Percentiles rank a stretch among this genome's conserved stretches.
Evolutionary conservation across 2,797 vertebrate genomes (phyloP).

Genomic region (Sebastes minor): DNA sequence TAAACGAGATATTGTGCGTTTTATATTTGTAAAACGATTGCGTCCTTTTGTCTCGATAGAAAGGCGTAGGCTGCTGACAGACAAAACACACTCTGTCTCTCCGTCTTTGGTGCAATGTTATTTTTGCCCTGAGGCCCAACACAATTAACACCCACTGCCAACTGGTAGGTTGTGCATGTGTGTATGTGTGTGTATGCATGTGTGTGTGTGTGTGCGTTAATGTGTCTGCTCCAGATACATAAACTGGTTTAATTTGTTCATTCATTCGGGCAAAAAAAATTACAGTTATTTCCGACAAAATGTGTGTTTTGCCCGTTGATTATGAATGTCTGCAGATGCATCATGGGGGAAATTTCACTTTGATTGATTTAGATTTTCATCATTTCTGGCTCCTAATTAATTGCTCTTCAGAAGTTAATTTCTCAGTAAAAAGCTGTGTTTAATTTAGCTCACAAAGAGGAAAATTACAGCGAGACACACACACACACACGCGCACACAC

Average conservation of each 20-base stretch:
- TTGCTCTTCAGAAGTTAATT: slow-evolving; percentile 47
- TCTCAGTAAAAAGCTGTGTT: slow-evolving; percentile 41
- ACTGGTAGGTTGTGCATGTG: slow-evolving; percentile 37
- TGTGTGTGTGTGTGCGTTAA: slow-evolving; percentile 9
- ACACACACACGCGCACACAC: background rate
- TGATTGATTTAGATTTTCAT: slow-evolving; percentile 42
- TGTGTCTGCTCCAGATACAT: slow-evolving; percentile 52
- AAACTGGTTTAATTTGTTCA: slow-evolving; percentile 52
- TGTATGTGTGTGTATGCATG: background rate
- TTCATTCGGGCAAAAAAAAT: slow-evolving; percentile 38
- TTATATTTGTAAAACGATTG: slow-evolving; percentile 2
- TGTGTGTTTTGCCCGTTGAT: slow-evolving; percentile 35
- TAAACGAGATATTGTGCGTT: background rate
- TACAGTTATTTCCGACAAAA: slow-evolving; percentile 33
- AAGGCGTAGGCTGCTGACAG: slow-evolving; percentile 33
- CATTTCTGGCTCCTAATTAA: slow-evolving; percentile 51
- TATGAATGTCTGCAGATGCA: slow-evolving; percentile 30
- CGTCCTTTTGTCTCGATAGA: slow-evolving; percentile 35
- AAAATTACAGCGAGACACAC: background rate
- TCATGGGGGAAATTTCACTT: slow-evolving; percentile 26
- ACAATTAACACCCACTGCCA: slow-evolving; percentile 79
- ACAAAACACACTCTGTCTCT: slow-evolving; percentile 43
- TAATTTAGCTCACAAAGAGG: slow-evolving; percentile 29
- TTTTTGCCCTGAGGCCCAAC: slow-evolving; percentile 75
- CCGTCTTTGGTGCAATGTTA: slow-evolving; percentile 67